Conservation (phyloP, 2,888 invertebrate genomes). For the Eurytoma californica region DNA sequence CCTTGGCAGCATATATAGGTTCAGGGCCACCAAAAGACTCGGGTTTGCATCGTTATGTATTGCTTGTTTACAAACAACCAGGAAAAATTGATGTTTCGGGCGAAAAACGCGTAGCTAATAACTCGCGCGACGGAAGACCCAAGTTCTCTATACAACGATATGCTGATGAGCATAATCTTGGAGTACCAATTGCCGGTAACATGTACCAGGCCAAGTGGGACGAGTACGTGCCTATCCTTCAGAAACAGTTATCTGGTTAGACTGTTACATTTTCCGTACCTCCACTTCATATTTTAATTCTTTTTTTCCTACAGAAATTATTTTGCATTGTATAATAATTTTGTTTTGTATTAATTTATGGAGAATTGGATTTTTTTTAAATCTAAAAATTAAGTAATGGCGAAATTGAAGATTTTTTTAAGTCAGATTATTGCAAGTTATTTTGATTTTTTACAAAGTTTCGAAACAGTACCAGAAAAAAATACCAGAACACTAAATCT, state of each 20-base stretch:
- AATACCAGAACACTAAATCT: too few relatives aligned
- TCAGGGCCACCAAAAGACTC: conserved; percentile 69
- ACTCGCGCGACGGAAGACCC: conserved; percentile 76
- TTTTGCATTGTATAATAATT: too few relatives aligned
- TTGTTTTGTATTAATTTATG: too few relatives aligned
- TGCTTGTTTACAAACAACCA: conserved; percentile 71
- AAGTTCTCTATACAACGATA: conserved; percentile 79
- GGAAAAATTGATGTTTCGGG: conserved; percentile 74
- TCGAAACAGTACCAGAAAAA: too few relatives aligned
- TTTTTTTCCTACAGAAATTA: too few relatives aligned
- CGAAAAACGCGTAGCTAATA: conserved; percentile 66
- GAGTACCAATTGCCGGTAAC: conserved; percentile 80
- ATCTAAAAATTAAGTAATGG: too few relatives aligned
- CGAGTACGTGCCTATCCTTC: conserved; percentile 77
- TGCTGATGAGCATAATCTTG: conserved; percentile 78
- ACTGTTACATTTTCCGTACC: too few relatives aligned
- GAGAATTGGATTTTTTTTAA: too few relatives aligned
- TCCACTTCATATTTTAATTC: too few relatives aligned
- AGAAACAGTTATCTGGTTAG: conserved; percentile 67
- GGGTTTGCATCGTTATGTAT: conserved; percentile 71
- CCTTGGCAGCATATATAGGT: conserved; percentile 71
- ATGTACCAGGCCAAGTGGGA: conserved; percentile 78
- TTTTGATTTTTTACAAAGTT: too few relatives aligned
- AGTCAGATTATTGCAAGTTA: too few relatives aligned
- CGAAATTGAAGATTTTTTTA: too few relatives aligned